Base-by-base conservation (phyloP, 2,888 invertebrate genomes). In the Xestia rhomboidea region DNA sequence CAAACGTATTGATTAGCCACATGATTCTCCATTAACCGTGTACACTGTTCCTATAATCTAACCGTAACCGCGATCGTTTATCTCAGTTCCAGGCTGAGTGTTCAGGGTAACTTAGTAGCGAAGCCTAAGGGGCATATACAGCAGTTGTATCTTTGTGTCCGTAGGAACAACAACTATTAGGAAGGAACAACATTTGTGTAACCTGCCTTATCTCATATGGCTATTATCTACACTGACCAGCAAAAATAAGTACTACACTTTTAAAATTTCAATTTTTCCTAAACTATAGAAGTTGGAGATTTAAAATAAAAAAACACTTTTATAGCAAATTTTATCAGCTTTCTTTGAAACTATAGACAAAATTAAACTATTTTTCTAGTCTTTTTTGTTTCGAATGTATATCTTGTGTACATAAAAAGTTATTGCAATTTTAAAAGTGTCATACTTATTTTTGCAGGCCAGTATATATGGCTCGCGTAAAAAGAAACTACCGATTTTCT, bases 31-130 rank as follows among this genome's bases (percentile, higher is more conserved):
- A 74, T 81, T 77, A 77, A 63, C 60, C 41, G 69, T 57, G 71
- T 38, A 74, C 77, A 80, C 84, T 57, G 57, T 27, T 73, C 21
- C 60, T 75, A n/a, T n/a, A 75, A 84, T 30, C 34, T 38, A 80
- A 71, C 71, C 64, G 72, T 85, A 81, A 76, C 82, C 62, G 74
- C 76, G 64, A 76, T 85, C 78, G 82, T 84, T 84, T 84, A 78
- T 81, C 85, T 71, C 57, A 76, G 78, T 84, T 78, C n/a, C 51
- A 71, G 44, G 74, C 67, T 67, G 68, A 85, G 69, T 84, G 73
- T 73, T 68, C 73, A 63, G 68, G 44, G 49, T 76, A 81, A 76
- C 71, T 85, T 46, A 84, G 78, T 63, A 68, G 34, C 46, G 51
- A 68, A 38, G 72, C 70, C 60, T 68, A 57, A 57, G 60, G 54